Base-by-base conservation (phyloP, 2,797 vertebrate genomes). In the Novumbra hubbsi region DNA sequence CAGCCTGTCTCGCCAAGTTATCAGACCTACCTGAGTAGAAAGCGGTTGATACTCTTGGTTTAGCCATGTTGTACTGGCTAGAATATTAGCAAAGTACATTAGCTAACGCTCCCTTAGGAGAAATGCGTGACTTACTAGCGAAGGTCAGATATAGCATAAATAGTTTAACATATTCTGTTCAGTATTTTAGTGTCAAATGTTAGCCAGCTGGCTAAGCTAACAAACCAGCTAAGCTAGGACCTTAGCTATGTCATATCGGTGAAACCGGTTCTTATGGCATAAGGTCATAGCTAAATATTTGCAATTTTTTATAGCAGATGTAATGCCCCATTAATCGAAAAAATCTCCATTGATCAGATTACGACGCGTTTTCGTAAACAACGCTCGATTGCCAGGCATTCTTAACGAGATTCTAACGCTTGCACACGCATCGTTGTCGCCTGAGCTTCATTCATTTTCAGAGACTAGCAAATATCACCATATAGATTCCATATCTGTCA, bases 331-430 rank as follows among this genome's bases (percentile, higher is more conserved):
- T 17, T 15, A 8, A 32, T 57, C 55, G 9, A 64, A 32, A 65
- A 19, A 17, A 17, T 16, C 30, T 16, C 16, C 8, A 30, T 5
- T 65, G 16, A 17, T 30, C 63, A 30, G 12, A 32, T 65, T 65
- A 30, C 28, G 63, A 30, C 63, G 63, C 34, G 27, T 65, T 30
- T 34, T 65, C 63, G 63, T 65, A 32, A 16, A 64, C 15, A 64
- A 30, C 27, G 65, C 65, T 67, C 38, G 34, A 32, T 38, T 41
- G 65, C 65, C 41, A 66, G 38, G 60, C 21, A 71, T 32, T 17
- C 50, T n/a, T 63, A 30, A 30, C 70, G 34, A 57, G 14, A 70
- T 78, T 68, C 38, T 70, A 75, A 55, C 74, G 8, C n/a, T 67
- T 41, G 34, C 32, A 11, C 34, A 67, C 65, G 65, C 30, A 38